phyloP scores from a whole-genome alignment of 2,113 vertebrate genomes.

The Periophthalmus modestus region DNA sequence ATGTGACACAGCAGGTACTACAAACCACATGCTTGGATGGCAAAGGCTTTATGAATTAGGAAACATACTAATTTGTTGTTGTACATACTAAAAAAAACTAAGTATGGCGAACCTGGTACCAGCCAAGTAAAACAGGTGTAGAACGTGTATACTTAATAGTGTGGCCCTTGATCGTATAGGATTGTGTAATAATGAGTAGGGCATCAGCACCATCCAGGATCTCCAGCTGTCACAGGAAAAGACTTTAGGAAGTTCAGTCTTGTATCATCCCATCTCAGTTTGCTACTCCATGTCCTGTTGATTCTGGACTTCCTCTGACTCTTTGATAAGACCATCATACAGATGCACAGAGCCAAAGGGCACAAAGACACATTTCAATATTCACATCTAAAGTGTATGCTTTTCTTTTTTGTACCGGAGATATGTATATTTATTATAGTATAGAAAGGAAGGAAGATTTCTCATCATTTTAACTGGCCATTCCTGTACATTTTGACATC shows the following conservation, averaged over 20 bases:
- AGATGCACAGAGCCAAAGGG: conserved; percentile 65
- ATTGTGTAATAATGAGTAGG: conserved; percentile 1
- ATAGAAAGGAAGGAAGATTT: neutral
- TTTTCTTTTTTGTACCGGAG: neutral
- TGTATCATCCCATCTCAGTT: conserved; percentile 75
- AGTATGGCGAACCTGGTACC: neutral
- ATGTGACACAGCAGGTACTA: conserved; percentile 90
- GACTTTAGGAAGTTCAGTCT: conserved; percentile 68
- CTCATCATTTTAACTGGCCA: neutral
- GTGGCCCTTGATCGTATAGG: neutral
- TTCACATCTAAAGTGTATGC: conserved; percentile 21
- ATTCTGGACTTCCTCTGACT: conserved; percentile 79
- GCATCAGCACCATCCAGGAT: conserved; percentile 25
- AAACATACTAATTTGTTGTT: neutral
- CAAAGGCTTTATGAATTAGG: neutral
- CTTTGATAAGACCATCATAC: conserved; percentile 78
- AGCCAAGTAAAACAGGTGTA: neutral
- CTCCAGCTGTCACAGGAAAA: conserved; percentile 69
- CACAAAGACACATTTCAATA: conserved; percentile 57
- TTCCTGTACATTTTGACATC: neutral
- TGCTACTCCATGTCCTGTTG: conserved; percentile 78
- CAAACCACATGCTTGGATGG: neutral
- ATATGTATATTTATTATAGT: neutral
- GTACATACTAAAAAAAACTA: neutral
- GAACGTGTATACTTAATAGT: neutral